Evolutionary conservation across 1,140 invertebrate species (phyloP).

Genomic region (Drosophila nannoptera): DNA sequence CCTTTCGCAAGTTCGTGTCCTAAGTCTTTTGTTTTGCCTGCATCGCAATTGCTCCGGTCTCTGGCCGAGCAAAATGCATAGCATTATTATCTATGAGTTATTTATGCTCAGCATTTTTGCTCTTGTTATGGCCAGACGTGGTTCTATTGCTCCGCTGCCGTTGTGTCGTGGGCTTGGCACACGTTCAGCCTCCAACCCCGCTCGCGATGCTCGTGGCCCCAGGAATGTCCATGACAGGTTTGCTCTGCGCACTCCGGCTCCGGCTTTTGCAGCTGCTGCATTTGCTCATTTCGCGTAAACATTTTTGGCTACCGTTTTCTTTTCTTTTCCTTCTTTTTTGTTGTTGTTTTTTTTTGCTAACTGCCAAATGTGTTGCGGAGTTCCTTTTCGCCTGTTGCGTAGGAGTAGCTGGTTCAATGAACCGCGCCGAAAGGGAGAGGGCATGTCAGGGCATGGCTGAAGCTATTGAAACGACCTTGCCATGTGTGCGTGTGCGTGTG

Average conservation of each 20-base stretch:
- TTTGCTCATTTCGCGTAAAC: conserved; percentile 32
- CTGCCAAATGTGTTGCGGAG: conserved; percentile 38
- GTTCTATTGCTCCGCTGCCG: conserved; percentile 8
- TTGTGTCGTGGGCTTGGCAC: conserved; percentile 67
- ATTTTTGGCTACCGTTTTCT: conserved; percentile 58
- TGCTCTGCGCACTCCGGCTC: conserved; percentile 14
- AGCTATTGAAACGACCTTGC: conserved; percentile 60
- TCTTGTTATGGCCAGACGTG: conserved; percentile 63
- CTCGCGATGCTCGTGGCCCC: conserved; percentile 14
- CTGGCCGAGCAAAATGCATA: conserved; percentile 42
- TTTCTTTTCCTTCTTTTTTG: background rate
- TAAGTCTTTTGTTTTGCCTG: conserved; percentile 74
- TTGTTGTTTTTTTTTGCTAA: conserved; percentile 8
- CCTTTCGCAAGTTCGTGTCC: conserved; percentile 71
- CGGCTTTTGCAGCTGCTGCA: conserved; percentile 50
- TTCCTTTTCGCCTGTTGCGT: conserved; percentile 25
- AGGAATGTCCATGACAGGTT: conserved; percentile 40
- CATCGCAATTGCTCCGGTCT: conserved; percentile 45
- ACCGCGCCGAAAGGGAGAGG: conserved; percentile 25
- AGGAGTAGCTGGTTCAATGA: conserved; percentile 60
- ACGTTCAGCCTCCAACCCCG: conserved; percentile 54
- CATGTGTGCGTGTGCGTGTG: too few species aligned
- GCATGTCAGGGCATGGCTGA: conserved; percentile 11
- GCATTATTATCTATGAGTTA: conserved; percentile 76
- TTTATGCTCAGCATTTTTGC: conserved; percentile 67